A percentile compares a stretch with the other conserved stretches of the same genome.
phyloP scores from a whole-genome alignment of 2,113 vertebrate species.

The Phrynosoma platyrhinos region DNA sequence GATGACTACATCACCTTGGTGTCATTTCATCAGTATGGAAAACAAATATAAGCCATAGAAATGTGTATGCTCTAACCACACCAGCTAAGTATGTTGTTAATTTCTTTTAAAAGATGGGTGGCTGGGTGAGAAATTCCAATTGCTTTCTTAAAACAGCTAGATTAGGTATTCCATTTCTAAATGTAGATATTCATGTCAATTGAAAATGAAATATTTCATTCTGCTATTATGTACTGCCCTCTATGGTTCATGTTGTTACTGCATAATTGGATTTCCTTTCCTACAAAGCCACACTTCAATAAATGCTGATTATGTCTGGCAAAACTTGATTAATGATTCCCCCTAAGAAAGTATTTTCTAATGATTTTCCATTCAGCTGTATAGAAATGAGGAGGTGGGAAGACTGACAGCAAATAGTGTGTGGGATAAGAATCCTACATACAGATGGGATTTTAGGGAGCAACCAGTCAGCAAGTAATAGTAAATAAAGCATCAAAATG shows the following conservation, averaged over 20 bases:
- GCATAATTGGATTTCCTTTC: slow-evolving; percentile 28
- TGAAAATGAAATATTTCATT: neutral
- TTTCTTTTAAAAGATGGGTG: too few species aligned
- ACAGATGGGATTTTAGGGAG: slow-evolving; percentile 53
- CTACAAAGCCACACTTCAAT: slow-evolving; percentile 34
- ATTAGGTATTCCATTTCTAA: neutral
- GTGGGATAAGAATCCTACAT: slow-evolving; percentile 58
- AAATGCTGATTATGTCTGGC: slow-evolving; percentile 26
- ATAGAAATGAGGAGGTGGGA: slow-evolving; percentile 40
- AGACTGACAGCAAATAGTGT: slow-evolving; percentile 1
- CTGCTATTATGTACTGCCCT: neutral
- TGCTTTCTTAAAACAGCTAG: neutral
- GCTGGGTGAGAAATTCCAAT: too few species aligned
- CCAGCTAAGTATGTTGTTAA: neutral
- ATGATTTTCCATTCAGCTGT: slow-evolving; percentile 31
- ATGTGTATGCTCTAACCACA: neutral
- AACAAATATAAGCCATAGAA: too few species aligned
- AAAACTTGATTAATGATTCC: slow-evolving; percentile 34
- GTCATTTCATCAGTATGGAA: too few species aligned
- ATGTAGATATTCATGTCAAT: neutral
- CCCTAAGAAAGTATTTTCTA: neutral
- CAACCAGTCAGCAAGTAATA: slow-evolving; percentile 58
- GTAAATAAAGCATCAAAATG: slow-evolving; percentile 57
- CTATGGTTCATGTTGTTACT: slow-evolving; percentile 17
- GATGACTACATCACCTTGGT: too few species aligned